A percentile compares a stretch with the other conserved stretches of the same genome.
Conservation (phyloP, 2,888 invertebrate genomes). For the Mesochorus sp. region DNA sequence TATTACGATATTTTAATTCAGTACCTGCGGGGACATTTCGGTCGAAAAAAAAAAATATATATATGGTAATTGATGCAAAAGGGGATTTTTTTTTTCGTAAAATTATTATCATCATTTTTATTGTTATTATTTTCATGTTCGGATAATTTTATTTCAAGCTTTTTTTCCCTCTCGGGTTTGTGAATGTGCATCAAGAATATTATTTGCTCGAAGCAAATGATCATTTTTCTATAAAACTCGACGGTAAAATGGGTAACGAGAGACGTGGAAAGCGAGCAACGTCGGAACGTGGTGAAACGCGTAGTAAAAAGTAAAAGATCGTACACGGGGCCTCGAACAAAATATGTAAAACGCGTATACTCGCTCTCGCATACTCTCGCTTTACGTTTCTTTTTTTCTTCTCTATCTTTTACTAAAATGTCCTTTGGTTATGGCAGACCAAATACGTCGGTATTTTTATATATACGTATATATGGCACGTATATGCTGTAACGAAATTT, state of each 20-base stretch:
- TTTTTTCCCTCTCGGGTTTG: not conserved
- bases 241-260: not conserved
- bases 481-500: conserved; percentile 6
- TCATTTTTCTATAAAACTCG: not conserved
- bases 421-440: not conserved
- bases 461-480: too few relatives aligned
- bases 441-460: too few relatives aligned
- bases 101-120: too few relatives aligned
- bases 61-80: too few relatives aligned
- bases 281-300: conserved; percentile 1
- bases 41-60: too few relatives aligned
- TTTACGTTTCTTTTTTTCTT: not conserved
- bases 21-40: too few relatives aligned
- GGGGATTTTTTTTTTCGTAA: too few relatives aligned
- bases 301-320: conserved; percentile 18
- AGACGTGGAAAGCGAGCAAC: not conserved
- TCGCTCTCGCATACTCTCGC: not conserved
- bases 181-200: not conserved
- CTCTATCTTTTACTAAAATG: not conserved
- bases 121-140: too few relatives aligned
- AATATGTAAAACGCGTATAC: conserved; percentile 42
- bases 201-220: not conserved
- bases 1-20: not conserved
- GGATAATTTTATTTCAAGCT: not conserved
- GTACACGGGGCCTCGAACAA: not conserved